Conservation (phyloP, 37 sponge, comb jelly and placozoan genomes). For the Chondrosia reniformis region DNA sequence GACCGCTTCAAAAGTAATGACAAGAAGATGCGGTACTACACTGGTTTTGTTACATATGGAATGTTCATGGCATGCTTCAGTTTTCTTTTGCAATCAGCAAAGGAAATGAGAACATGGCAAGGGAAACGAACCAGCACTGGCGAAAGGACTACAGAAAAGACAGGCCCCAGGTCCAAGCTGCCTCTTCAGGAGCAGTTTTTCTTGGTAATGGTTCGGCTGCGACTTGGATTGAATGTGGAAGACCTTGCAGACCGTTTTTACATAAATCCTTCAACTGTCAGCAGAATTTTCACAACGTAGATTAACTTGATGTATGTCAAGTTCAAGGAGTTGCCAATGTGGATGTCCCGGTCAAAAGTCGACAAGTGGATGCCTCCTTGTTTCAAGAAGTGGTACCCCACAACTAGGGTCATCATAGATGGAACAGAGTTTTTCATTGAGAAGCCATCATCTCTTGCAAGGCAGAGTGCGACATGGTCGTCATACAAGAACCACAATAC, state of each 20-base stretch:
- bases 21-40: neutral
- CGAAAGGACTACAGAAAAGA: neutral
- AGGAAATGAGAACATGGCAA: constrained; percentile 18
- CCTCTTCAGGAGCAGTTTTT: constrained; percentile 15
- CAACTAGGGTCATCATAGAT: constrained; percentile 23
- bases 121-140: constrained; percentile 15
- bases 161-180: constrained; percentile 9
- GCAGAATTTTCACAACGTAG: constrained; percentile 24
- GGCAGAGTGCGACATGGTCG: constrained; percentile 28
- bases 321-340: constrained; percentile 26
- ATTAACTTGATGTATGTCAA: constrained; percentile 42
- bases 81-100: constrained; percentile 20
- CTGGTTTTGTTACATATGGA: constrained; percentile 5
- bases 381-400: constrained; percentile 14
- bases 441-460: constrained; percentile 28
- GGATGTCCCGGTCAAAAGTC: neutral
- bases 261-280: constrained; percentile 7
- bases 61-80: neutral
- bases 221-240: constrained; percentile 12
- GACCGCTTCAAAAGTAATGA: too few species aligned
- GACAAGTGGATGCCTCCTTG: constrained; percentile 19
- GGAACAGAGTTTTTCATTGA: constrained; percentile 33
- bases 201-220: constrained; percentile 17
- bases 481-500: constrained; percentile 41
- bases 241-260: constrained; percentile 11